These are phyloP conservation scores for Clusia tigrina DNA, from an alignment of 2,888 invertebrate genomes.

Conservation along the genomic window DNA sequence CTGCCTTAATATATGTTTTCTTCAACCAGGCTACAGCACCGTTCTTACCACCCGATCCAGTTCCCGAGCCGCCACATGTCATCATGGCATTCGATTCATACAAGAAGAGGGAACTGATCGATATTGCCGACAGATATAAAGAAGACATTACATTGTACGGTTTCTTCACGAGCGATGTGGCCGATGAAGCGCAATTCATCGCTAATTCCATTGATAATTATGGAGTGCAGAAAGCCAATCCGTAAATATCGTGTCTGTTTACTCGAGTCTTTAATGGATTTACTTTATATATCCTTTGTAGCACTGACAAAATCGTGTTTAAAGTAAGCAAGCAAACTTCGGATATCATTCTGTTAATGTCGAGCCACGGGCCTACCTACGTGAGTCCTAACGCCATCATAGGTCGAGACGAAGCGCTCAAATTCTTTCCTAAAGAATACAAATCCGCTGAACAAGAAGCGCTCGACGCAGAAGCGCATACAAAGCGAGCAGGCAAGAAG, in stretches of 20 bases:
- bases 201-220: slow-evolving; percentile 72
- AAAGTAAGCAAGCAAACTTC: slow-evolving; percentile 73
- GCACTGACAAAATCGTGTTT: slow-evolving; percentile 74
- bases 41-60: slow-evolving; percentile 69
- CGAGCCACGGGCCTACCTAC: slow-evolving; percentile 73
- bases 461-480: slow-evolving; percentile 42
- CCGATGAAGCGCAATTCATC: slow-evolving; percentile 70
- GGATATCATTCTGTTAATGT: slow-evolving; percentile 71
- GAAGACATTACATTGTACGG: slow-evolving; percentile 72
- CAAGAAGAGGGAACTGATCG: slow-evolving; percentile 71
- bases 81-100: slow-evolving; percentile 74
- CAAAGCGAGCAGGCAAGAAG: slow-evolving; percentile 65
- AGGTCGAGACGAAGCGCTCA: slow-evolving; percentile 71
- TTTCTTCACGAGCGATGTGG: slow-evolving; percentile 72
- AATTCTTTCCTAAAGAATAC: slow-evolving; percentile 72
- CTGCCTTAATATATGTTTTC: slow-evolving; percentile 68
- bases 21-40: slow-evolving; percentile 64
- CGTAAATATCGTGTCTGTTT: too few relatives aligned
- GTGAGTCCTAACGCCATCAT: slow-evolving; percentile 73
- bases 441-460: slow-evolving; percentile 65
- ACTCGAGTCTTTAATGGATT: too few relatives aligned
- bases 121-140: slow-evolving; percentile 65
- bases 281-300: too few relatives aligned
- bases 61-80: slow-evolving; percentile 72
- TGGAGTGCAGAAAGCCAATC: too few relatives aligned